These are phyloP conservation scores for Elysia crispata DNA, from an alignment of 2,888 invertebrate species.

Conservation along the genomic window DNA sequence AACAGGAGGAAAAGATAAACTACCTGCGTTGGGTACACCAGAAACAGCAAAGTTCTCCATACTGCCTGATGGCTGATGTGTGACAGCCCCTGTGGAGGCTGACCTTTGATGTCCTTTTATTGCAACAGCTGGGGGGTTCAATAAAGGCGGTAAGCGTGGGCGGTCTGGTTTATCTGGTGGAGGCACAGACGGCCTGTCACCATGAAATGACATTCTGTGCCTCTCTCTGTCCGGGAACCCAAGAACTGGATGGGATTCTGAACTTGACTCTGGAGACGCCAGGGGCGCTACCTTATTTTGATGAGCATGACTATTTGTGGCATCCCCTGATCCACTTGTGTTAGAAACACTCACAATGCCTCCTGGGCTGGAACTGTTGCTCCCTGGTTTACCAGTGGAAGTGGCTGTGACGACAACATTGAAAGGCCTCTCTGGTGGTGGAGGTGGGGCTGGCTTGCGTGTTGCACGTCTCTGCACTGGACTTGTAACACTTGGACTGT, in stretches of 20 bases:
- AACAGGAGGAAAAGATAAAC: slow-evolving; percentile 46
- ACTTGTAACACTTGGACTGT: slow-evolving; percentile 56
- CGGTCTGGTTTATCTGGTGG: slow-evolving; percentile 57
- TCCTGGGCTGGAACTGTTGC: slow-evolving; percentile 10
- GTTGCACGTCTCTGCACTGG: slow-evolving; percentile 55
- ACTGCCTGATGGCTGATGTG: slow-evolving; percentile 31
- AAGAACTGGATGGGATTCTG: slow-evolving; percentile 48
- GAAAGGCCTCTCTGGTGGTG: slow-evolving; percentile 67
- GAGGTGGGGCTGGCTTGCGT: slow-evolving; percentile 70
- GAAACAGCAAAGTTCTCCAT: slow-evolving; percentile 9
- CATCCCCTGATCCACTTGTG: slow-evolving; percentile 38
- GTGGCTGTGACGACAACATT: slow-evolving; percentile 66
- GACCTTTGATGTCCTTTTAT: slow-evolving; percentile 64
- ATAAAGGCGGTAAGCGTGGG: slow-evolving; percentile 64
- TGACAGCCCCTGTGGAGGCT: slow-evolving; percentile 63
- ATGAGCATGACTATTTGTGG: slow-evolving; percentile 43
- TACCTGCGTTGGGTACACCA: slow-evolving; percentile 50
- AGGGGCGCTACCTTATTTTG: slow-evolving; percentile 35
- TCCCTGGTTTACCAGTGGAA: slow-evolving; percentile 30
- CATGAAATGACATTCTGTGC: slow-evolving; percentile 42
- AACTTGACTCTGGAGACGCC: slow-evolving; percentile 49
- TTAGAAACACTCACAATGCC: slow-evolving; percentile 13
- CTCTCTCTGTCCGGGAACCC: slow-evolving; percentile 41
- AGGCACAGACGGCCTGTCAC: slow-evolving; percentile 48
- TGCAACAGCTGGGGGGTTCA: slow-evolving; percentile 48